Evolutionary conservation across 2,888 invertebrate genomes (phyloP).

Genomic region (Eupithecia centaureata): DNA sequence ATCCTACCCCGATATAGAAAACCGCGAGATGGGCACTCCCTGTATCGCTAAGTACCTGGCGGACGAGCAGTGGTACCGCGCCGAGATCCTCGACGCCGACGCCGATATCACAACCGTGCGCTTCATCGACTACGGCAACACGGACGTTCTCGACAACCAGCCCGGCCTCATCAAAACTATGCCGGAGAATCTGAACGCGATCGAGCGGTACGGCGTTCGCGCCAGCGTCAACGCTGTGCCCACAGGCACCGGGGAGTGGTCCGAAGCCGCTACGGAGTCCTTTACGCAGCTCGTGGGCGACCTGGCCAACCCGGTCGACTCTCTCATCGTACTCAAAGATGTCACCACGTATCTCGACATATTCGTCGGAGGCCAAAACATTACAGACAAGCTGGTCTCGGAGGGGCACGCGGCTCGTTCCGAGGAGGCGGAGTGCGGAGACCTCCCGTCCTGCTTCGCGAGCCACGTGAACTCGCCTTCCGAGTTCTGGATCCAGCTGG

Average conservation of each 20-base stretch:
- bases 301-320: slow-evolving; percentile 76
- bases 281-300: slow-evolving; percentile 81
- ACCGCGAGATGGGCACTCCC: slow-evolving; percentile 84
- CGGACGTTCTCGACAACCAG: slow-evolving; percentile 87
- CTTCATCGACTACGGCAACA: slow-evolving; percentile 92
- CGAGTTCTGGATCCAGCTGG: slow-evolving; percentile 92
- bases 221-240: slow-evolving; percentile 88
- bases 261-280: slow-evolving; percentile 85
- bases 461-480: slow-evolving; percentile 89
- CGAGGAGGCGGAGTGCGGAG: slow-evolving; percentile 76
- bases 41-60: slow-evolving; percentile 92
- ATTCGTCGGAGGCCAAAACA: slow-evolving; percentile 83
- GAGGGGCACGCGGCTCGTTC: slow-evolving; percentile 84
- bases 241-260: slow-evolving; percentile 86
- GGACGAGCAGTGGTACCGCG: slow-evolving; percentile 96
- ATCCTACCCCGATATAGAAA: slow-evolving; percentile 80
- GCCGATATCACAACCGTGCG: slow-evolving; percentile 90
- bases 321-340: slow-evolving; percentile 83
- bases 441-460: slow-evolving; percentile 86
- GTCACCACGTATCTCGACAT: slow-evolving; percentile 87
- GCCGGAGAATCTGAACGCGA: slow-evolving; percentile 82
- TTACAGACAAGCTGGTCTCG: slow-evolving; percentile 85
- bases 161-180: slow-evolving; percentile 85
- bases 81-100: slow-evolving; percentile 92
- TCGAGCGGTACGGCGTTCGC: slow-evolving; percentile 84